A percentile compares a stretch with the other conserved stretches of the same genome.
Conservation (phyloP, 2,888 invertebrate species). For the Phalangium opilio region DNA sequence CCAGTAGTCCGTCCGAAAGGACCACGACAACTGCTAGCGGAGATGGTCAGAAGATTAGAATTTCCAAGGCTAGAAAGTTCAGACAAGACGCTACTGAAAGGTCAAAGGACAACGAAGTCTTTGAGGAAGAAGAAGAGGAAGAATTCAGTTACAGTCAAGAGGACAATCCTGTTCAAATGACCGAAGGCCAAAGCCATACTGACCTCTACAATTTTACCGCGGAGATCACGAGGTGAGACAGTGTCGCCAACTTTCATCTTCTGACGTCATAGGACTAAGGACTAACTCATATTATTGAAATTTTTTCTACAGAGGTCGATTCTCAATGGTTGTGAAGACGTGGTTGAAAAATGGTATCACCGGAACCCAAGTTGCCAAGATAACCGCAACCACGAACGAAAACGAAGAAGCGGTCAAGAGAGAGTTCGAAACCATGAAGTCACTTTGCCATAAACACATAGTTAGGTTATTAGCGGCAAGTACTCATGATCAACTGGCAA, state of each 20-base stretch:
- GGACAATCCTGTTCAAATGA: conserved; percentile 55
- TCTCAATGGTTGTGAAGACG: conserved; percentile 64
- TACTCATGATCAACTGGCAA: conserved; percentile 9
- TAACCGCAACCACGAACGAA: conserved; percentile 37
- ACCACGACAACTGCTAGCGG: conserved; percentile 43
- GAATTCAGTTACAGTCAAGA: conserved; percentile 59
- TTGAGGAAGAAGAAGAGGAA: conserved; percentile 45
- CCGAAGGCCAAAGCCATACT: conserved; percentile 39
- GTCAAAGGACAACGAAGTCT: conserved; percentile 39
- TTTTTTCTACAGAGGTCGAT: conserved; percentile 50
- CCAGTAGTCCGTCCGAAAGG: conserved; percentile 62
- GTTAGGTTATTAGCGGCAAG: conserved; percentile 37
- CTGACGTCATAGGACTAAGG: too few species aligned
- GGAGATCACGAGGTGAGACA: conserved; percentile 52
- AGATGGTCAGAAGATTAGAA: conserved; percentile 49
- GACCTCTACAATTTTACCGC: conserved; percentile 71
- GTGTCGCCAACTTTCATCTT: conserved; percentile 5
- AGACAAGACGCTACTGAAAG: conserved; percentile 70
- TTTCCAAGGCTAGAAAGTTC: conserved; percentile 67
- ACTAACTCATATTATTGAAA: conserved; percentile 2
- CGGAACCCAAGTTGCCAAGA: conserved; percentile 65
- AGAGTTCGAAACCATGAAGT: conserved; percentile 69
- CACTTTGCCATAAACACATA: conserved; percentile 74
- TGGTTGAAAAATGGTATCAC: conserved; percentile 52
- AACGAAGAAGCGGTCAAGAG: conserved; percentile 42